Evolutionary conservation across 1,140 invertebrate genomes (phyloP).

Genomic region (Lepidotrigona ventralis): DNA sequence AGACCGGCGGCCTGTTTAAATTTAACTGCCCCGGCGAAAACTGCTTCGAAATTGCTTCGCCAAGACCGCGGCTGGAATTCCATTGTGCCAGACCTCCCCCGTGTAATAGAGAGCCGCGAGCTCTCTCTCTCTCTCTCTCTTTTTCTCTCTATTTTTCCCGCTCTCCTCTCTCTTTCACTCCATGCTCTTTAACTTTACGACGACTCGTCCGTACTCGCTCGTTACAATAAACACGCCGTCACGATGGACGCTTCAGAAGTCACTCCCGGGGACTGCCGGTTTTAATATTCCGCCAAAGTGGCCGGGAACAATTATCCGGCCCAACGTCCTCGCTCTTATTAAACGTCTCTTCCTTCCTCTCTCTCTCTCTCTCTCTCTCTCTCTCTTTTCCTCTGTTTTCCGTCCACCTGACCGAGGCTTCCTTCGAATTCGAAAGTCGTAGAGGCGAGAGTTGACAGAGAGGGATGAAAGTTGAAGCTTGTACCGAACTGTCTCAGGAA

Average conservation of each 20-base stretch:
- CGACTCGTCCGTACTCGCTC: constrained; percentile 56
- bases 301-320: constrained; percentile 58
- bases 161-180: not conserved
- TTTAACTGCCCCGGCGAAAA: constrained; percentile 59
- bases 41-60: constrained; percentile 56
- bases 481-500: not conserved
- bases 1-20: constrained; percentile 53
- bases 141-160: not conserved
- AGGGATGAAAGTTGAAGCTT: not conserved
- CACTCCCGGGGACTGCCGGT: constrained; percentile 46
- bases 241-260: constrained; percentile 61
- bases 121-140: not conserved
- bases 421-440: not conserved
- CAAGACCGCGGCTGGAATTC: constrained; percentile 51
- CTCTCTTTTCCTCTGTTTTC: no score
- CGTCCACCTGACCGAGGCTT: not conserved
- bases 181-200: constrained; percentile 61
- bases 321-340: constrained; percentile 52
- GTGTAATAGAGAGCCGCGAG: constrained; percentile 52
- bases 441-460: no score
- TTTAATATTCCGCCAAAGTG: constrained; percentile 63
- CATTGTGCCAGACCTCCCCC: constrained; percentile 50
- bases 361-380: not conserved
- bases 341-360: constrained; percentile 8
- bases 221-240: constrained; percentile 65